Base-by-base conservation (phyloP, 2,888 invertebrate species). In the Limnephilus auricula region DNA sequence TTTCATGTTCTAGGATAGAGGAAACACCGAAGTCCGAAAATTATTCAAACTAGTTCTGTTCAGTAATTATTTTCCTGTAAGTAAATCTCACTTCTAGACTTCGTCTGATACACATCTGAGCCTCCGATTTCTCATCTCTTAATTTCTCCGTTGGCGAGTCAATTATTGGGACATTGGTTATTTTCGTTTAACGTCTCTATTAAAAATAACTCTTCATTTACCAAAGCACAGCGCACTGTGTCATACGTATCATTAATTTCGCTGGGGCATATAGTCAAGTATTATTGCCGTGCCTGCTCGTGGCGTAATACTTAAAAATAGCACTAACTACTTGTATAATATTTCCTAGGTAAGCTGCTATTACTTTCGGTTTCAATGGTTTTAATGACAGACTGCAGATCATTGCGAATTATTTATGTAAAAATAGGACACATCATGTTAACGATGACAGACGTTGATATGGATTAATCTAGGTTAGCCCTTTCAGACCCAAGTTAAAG, bases 161-260 rank as follows among this genome's bases (percentile, higher is more conserved):
- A 65, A 65, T 65, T 65, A 65, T 65, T 65, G 65, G 65, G 65
- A 65, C 65, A 65, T 65, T 6, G 65, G 65, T n/a, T 65, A 65
- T 65, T 65, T n/a, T 65, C n/a, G 25, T 65, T 65, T 25, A 65
- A 65, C 65, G 65, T 65, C 25, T 65, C 65, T 32, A 18, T 82
- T 37, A 82, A 82, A 82, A 82, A 82, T 82, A 82, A 82, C 82
- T 37, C 25, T 82, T 18, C 82, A n/a, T 82, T 82, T 32, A 82
- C 34, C 34, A 25, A 82, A 82, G 65, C 82, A 82, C 82, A 32
- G 32, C 82, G 82, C 82, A 34, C 32, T 15, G 82, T 18, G 82
- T 82, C 82, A 82, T 34, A 82, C 82, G 31, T 34, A 34, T 82
- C 34, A 34, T 34, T 34, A 34, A 82, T 80, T 80, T 32, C 34